These are phyloP conservation scores for Erpetoichthys calabaricus DNA, from an alignment of 2,797 vertebrate genomes.

Conservation along the genomic window DNA sequence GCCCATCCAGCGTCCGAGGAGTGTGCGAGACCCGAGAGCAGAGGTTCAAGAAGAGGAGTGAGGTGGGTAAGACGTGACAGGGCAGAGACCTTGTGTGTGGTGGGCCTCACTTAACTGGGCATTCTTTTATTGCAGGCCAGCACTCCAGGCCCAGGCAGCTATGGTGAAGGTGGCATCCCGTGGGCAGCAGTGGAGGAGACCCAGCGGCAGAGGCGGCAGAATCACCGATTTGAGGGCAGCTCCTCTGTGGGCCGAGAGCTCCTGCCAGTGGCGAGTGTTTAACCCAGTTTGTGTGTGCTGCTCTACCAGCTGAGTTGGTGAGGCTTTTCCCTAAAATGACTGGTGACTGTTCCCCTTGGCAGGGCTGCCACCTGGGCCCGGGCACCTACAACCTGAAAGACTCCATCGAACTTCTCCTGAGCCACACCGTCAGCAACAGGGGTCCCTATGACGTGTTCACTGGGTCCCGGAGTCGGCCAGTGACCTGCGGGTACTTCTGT, in stretches of 20 bases:
- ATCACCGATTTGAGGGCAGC: conserved; percentile 31
- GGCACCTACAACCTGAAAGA: conserved; percentile 39
- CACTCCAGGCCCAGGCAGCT: conserved; percentile 47
- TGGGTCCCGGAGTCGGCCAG: conserved; percentile 19
- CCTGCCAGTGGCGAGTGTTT: conserved; percentile 9
- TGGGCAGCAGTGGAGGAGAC: conserved; percentile 30
- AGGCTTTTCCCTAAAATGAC: background rate
- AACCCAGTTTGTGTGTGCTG: background rate
- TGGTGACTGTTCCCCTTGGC: background rate
- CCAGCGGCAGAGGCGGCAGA: conserved; percentile 18
- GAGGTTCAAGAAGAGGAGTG: conserved; percentile 28
- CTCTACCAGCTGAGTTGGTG: background rate
- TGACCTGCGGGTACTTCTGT: conserved; percentile 25
- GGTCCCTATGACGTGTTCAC: conserved; percentile 35
- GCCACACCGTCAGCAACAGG: conserved; percentile 11
- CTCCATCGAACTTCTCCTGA: conserved; percentile 23
- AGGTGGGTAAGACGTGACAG: conserved; percentile 19
- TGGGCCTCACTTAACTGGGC: background rate
- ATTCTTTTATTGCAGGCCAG: conserved; percentile 25
- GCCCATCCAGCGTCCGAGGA: conserved; percentile 32
- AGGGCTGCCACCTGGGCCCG: conserved; percentile 42
- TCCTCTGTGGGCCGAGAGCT: background rate
- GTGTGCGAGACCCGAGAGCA: conserved; percentile 35
- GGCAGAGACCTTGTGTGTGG: background rate
- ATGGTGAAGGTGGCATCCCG: conserved; percentile 39